Evolutionary conservation across 1,140 invertebrate species (phyloP), one percentile per base, ranked within the genome.

Genomic region (Ylistrum balloti): DNA sequence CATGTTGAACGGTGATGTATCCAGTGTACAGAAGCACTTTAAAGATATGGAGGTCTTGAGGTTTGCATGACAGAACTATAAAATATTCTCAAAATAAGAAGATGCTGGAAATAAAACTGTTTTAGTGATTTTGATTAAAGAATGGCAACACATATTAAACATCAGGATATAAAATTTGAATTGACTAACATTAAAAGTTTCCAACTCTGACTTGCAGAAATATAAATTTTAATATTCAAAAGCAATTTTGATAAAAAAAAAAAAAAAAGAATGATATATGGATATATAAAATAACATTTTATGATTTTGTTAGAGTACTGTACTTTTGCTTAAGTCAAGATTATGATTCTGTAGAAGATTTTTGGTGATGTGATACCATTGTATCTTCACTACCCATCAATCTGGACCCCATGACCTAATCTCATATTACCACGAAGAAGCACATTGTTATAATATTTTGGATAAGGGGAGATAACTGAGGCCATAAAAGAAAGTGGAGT

Each of bases 401-500:
- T 74, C 56, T 74, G 3, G 3, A 74, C 56, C 56, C 2, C 56
- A 74, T 74, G 56, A 74, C 22, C 56, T 74, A 5, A 74, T 74
- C 56, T 74, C n/a, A 74, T 5, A 74, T 74, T 74, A 74, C 56
- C 56, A 74, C 56, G n/a, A 9, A 74, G n/a, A 74, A n/a, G 22
- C 7, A 74, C 56, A 28, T 74, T 13, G 22, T 74, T 74, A 74
- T 74, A 74, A 74, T 74, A 74, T 74, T 74, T 74, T n/a, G 56
- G 56, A 74, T 74, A 74, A 74, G 17, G 56, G 56, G 56, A 74
- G 56, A 74, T 74, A 74, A 74, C 56, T 74, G 11, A n/a, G 22
- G 22, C 56, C 56, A 74, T 74, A 74, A 74, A 74, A 74, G 56
- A 74, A 74, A 74, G 56, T 74, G 56, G 56, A 74, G 56, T 74